phyloP scores from a whole-genome alignment of 2,797 vertebrate species.

The Anas capensis region DNA sequence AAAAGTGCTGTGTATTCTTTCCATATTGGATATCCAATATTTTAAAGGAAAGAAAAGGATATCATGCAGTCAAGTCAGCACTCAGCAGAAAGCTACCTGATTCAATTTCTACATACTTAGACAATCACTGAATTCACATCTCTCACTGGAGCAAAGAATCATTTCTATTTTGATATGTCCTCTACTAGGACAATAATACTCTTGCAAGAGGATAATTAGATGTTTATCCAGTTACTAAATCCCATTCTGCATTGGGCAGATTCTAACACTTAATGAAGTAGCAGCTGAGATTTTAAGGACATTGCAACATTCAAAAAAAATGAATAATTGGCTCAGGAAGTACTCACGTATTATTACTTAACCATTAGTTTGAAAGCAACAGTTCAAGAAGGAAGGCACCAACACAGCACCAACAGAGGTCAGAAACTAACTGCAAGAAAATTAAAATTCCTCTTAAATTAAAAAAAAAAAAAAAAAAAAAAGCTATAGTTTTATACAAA shows the following conservation, averaged over 20 bases:
- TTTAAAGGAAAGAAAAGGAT: neutral
- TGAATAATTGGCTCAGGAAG: neutral
- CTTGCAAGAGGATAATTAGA: neutral
- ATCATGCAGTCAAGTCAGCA: neutral
- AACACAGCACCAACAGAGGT: neutral
- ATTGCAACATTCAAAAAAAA: neutral
- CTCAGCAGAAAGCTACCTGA: neutral
- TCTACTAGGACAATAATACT: neutral
- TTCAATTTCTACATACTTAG: constrained; percentile 6
- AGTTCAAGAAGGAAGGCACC: neutral
- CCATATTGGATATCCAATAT: neutral
- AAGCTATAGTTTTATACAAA: neutral
- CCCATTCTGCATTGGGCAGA: neutral
- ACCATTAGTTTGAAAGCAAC: neutral
- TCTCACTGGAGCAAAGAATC: neutral
- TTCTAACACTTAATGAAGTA: neutral
- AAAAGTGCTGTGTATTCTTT: neutral
- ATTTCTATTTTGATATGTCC: neutral
- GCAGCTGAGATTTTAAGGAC: neutral
- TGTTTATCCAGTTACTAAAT: neutral
- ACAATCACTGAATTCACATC: neutral
- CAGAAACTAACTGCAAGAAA: neutral
- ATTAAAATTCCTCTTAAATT: neutral
- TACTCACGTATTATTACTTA: neutral
- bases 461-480: neutral